phyloP scores from a whole-genome alignment of 1,140 invertebrate genomes.

The Phenacoccus solenopsis region DNA sequence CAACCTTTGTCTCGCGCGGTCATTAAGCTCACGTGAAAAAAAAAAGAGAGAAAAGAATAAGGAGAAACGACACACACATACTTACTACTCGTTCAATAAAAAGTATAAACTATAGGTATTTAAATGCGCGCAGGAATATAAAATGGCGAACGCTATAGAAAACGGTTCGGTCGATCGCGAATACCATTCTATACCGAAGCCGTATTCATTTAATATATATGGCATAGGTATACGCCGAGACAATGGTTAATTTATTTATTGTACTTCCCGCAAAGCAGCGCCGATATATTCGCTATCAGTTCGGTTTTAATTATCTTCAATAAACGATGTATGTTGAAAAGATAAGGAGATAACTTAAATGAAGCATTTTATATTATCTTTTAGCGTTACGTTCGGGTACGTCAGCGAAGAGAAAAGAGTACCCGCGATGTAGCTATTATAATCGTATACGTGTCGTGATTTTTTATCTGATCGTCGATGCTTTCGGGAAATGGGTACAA shows the following conservation, averaged over 20 bases:
- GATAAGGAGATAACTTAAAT: conserved; percentile 14
- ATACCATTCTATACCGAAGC: background rate
- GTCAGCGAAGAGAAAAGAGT: too few relatives aligned
- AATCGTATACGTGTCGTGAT: background rate
- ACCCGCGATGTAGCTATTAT: background rate
- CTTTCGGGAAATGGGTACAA: background rate
- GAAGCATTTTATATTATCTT: background rate
- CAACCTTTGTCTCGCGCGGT: too few relatives aligned
- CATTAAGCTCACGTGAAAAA: too few relatives aligned
- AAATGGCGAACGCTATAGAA: background rate
- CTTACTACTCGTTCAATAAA: too few relatives aligned
- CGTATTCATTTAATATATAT: background rate
- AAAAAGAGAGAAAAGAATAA: too few relatives aligned
- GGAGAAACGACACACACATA: too few relatives aligned
- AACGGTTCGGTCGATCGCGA: background rate
- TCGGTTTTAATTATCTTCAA: conserved; percentile 15
- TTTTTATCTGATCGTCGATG: background rate
- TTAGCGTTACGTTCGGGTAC: too few relatives aligned
- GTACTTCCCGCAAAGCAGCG: conserved; percentile 4
- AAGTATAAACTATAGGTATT: too few relatives aligned
- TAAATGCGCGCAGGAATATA: too few relatives aligned
- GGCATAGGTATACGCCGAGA: background rate
- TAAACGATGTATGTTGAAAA: background rate
- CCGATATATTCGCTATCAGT: conserved; percentile 14
- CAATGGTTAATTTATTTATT: conserved; percentile 16